Base-by-base conservation (phyloP, 2,113 vertebrate species). In the Vidua chalybeata region DNA sequence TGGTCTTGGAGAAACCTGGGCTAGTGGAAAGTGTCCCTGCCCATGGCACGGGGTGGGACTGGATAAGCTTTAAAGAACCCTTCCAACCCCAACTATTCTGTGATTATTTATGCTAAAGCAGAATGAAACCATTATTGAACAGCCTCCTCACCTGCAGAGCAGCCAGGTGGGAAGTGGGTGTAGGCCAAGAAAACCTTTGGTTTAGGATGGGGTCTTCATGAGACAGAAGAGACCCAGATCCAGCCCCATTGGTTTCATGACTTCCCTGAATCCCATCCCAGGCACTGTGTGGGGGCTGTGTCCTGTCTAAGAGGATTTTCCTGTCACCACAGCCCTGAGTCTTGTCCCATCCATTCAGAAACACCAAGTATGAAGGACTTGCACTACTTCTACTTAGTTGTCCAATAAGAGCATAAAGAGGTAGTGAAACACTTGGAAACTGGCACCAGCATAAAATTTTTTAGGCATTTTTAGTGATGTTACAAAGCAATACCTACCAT, bases 391-490 rank as follows among this genome's bases (percentile, higher is more conserved):
- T 69, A 31, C n/a, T 67, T 43, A 39, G 10, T 3, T 35, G 17
- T n/a, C 31, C 28, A 31, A 21, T 54, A 51, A 35, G 56, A 82
- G 12, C 26, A 26, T 12, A 52, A 85, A 76, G 23, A 19, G 35
- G 3, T 4, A 43, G 17, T 8, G 11, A 83, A 19, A 17, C 18
- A 8, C 21, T 17, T 45, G 11, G 33, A 77, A 92, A 69, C 16
- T 0, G 3, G 8, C 11, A 58, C 3, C 10, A 35, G 10, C 19
- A 43, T 8, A 37, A 17, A 54, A 1, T 10, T 18, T 66, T 72
- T 23, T 2, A 3, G 20, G 28, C 20, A 19, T 41, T 72, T 90
- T 30, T 11, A 58, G 41, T 66, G 22, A 14, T 37, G 68, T 83
- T 58, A 39, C 49, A 37, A 67, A 72, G 13, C 56, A 51, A 37